These are phyloP conservation scores for Sinocyclocheilus rhinocerous DNA, from an alignment of 2,113 vertebrate genomes.

Conservation along the genomic window DNA sequence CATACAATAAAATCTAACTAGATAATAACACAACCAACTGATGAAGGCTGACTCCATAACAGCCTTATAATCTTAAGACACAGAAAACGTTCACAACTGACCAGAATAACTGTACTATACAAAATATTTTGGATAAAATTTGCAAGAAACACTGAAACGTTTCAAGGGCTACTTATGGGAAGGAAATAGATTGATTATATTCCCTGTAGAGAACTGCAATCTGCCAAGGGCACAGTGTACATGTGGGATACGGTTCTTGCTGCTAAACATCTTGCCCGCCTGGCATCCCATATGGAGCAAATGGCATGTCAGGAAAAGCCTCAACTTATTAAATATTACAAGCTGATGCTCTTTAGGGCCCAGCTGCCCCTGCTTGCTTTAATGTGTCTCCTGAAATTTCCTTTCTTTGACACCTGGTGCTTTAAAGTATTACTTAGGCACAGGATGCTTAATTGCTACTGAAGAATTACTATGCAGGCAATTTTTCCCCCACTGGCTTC, in stretches of 20 bases:
- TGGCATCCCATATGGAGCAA: slow-evolving; percentile 24
- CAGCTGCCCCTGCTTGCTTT: slow-evolving; percentile 70
- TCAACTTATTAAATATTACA: slow-evolving; percentile 76
- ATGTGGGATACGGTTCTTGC: slow-evolving; percentile 34
- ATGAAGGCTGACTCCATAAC: neutral
- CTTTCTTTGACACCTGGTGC: slow-evolving; percentile 61
- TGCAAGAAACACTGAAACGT: neutral
- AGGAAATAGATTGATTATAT: slow-evolving; percentile 66
- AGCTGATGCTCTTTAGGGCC: slow-evolving; percentile 66
- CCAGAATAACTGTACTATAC: neutral
- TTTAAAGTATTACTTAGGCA: slow-evolving; percentile 66
- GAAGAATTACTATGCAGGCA: slow-evolving; percentile 14
- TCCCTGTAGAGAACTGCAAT: slow-evolving; percentile 66
- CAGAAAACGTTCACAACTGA: neutral
- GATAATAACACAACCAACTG: no score
- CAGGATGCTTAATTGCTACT: slow-evolving; percentile 56
- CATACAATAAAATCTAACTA: no score
- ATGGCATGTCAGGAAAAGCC: slow-evolving; percentile 56
- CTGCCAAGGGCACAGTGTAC: slow-evolving; percentile 61
- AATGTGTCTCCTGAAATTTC: slow-evolving; percentile 69
- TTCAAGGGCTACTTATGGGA: neutral
- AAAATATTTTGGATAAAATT: slow-evolving; percentile 35
- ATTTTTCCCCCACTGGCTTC: slow-evolving; percentile 31
- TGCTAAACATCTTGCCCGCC: neutral
- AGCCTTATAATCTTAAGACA: neutral